phyloP scores from a whole-genome alignment of 2,888 invertebrate species.

The Thymelicus sylvestris region DNA sequence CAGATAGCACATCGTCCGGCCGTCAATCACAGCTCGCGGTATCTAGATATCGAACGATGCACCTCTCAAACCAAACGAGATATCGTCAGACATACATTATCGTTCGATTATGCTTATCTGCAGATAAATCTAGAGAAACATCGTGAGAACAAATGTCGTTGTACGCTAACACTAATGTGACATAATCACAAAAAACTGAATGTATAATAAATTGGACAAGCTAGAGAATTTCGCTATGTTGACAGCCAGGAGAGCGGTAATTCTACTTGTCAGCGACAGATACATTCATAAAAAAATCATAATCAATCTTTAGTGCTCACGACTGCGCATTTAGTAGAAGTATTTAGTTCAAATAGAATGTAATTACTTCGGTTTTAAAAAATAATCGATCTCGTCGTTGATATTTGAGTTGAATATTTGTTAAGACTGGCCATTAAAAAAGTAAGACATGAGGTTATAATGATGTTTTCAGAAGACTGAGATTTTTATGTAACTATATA shows the following conservation, averaged over 20 bases:
- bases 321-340: slow-evolving; percentile 2
- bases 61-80: slow-evolving; percentile 29
- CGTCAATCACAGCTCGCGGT: slow-evolving; percentile 14
- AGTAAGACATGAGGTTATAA: too few species aligned
- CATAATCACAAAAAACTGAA: slow-evolving; percentile 35
- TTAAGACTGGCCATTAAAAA: too few species aligned
- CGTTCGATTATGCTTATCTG: slow-evolving; percentile 55
- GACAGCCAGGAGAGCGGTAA: slow-evolving; percentile 11
- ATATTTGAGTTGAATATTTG: too few species aligned
- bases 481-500: too few species aligned
- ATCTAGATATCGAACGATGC: slow-evolving; percentile 17
- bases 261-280: slow-evolving; percentile 5
- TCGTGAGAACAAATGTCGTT: slow-evolving; percentile 34
- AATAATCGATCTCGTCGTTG: not conserved
- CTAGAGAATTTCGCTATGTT: slow-evolving; percentile 12
- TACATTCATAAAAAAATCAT: slow-evolving; percentile 11
- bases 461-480: too few species aligned
- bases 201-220: slow-evolving; percentile 24
- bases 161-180: slow-evolving; percentile 42
- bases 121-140: slow-evolving; percentile 34
- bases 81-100: slow-evolving; percentile 18
- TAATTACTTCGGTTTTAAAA: not conserved
- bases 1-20: slow-evolving; percentile 5
- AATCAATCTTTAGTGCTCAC: slow-evolving; percentile 3
- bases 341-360: not conserved